These are phyloP conservation scores for Lates japonicus DNA, from an alignment of 2,797 vertebrate genomes.

Conservation along the genomic window DNA sequence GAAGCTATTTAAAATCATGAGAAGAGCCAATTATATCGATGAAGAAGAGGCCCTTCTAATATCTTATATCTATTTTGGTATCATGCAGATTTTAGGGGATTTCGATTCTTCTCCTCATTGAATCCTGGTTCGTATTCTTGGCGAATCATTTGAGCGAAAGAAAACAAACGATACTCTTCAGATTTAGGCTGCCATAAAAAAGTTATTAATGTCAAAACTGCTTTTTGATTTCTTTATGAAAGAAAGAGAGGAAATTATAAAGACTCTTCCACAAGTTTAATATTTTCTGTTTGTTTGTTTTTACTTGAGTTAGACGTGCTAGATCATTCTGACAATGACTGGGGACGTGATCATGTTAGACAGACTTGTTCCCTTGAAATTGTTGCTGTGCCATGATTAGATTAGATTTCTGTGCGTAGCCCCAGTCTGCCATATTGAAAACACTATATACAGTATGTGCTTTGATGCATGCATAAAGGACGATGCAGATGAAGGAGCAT, in stretches of 20 bases:
- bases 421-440: slow-evolving; percentile 4
- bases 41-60: not conserved
- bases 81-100: not conserved
- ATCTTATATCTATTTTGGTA: not conserved
- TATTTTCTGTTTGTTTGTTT: not conserved
- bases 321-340: slow-evolving; percentile 6
- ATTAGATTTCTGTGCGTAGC: slow-evolving; percentile 4
- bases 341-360: slow-evolving; percentile 6
- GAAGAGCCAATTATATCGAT: slow-evolving; percentile 18
- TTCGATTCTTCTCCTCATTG: not conserved
- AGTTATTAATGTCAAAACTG: not conserved
- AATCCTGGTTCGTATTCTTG: not conserved
- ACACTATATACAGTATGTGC: not conserved
- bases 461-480: slow-evolving; percentile 2
- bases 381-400: not conserved
- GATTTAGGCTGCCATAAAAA: not conserved
- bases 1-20: slow-evolving; percentile 28
- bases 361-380: not conserved
- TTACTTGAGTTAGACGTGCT: not conserved
- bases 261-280: not conserved
- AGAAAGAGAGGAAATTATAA: not conserved
- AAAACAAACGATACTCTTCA: not conserved
- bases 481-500: not conserved
- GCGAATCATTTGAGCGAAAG: not conserved
- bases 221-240: slow-evolving; percentile 5